Base-by-base conservation (phyloP, 2,888 invertebrate genomes). In the Deilephila porcellus region DNA sequence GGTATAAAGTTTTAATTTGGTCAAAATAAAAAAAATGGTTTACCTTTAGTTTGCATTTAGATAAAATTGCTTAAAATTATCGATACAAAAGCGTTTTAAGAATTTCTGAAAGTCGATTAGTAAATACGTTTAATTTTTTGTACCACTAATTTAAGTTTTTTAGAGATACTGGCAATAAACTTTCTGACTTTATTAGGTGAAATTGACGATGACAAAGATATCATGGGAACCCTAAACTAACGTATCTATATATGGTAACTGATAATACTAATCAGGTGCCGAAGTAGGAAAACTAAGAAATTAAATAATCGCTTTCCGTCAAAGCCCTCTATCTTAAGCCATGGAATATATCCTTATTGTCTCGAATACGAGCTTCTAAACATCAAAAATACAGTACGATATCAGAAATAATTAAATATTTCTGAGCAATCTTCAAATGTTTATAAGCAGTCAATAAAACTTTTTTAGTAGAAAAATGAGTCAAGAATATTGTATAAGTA, bases 191-290 rank as follows among this genome's bases (percentile, higher is more conserved):
- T 25, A 52, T 52, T 11, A 17, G 6, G 3, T 67, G 52, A 20
- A 25, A 52, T 67, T 67, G 25, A 17, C 6, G 20, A 20, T 14
- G 25, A 45, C 4, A 52, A 29, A 11, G 56, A 45, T 37, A 67
- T 67, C 14, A n/a, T 52, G 52, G 60, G 29, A 60, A 45, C 25
- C 67, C 45, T 67, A 67, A 45, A 11, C 52, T 67, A 67, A 67
- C 52, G 17, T 25, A 25, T 52, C 25, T 52, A 5, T 20, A 5
- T 34, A 3, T 67, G 67, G 67, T 52, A 67, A 67, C 67, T 52
- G 67, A 67, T 67, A 67, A 67, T 67, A 67, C 67, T 67, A 67
- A 67, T 52, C 45, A 67, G 67, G 67, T 52, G 67, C 67, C 52
- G 29, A 67, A 25, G 11, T 29, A 67, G 25, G 52, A 67, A 67